These are phyloP conservation scores for Metacarcinus magister DNA, from an alignment of 2,888 invertebrate species.

Conservation along the genomic window DNA sequence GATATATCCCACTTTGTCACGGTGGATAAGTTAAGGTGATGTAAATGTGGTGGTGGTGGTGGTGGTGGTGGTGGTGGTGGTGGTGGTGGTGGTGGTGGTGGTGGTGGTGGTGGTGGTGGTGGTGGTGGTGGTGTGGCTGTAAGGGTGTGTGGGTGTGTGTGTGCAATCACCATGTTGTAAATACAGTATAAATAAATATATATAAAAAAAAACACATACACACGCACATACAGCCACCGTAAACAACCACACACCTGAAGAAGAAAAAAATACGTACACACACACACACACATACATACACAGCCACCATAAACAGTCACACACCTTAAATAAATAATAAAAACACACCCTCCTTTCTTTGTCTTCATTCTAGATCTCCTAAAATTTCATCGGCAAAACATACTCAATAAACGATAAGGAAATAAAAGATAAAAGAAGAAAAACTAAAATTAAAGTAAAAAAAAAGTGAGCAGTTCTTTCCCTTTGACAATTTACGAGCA, in stretches of 20 bases:
- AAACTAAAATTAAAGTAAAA: background rate
- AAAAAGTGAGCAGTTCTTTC: background rate
- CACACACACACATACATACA: background rate
- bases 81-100: background rate
- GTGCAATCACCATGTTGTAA: background rate
- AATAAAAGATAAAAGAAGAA: background rate
- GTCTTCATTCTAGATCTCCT: background rate
- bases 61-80: constrained; percentile 10
- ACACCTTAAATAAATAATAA: background rate
- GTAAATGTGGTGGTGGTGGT: too few species aligned
- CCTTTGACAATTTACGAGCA: background rate
- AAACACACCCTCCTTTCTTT: background rate
- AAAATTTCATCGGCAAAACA: background rate
- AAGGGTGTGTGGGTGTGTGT: constrained; percentile 43
- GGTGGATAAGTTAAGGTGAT: background rate
- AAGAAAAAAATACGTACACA: background rate
- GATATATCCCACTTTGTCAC: background rate
- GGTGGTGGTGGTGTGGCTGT: constrained; percentile 54
- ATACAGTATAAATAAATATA: background rate
- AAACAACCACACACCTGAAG: background rate
- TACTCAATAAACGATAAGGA: background rate
- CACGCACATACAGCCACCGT: background rate
- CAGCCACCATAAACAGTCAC: background rate
- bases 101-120: too few species aligned
- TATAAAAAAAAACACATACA: background rate